Evolutionary conservation across 2,797 vertebrate genomes (phyloP).

Genomic region (Falco rusticolus): DNA sequence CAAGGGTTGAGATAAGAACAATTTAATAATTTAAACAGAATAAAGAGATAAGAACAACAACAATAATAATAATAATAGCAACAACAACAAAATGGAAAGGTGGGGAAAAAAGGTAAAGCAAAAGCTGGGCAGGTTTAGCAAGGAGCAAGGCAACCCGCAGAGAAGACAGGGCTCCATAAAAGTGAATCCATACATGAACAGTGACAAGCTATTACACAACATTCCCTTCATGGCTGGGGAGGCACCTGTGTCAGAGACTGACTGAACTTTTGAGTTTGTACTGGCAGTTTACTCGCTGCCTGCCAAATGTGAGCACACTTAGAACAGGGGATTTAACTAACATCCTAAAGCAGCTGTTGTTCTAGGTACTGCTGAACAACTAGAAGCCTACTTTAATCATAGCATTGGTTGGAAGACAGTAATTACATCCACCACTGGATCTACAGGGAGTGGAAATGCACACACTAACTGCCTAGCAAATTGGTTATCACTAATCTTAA

Average conservation of each 20-base stretch:
- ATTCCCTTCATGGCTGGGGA: background rate
- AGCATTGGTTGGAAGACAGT: background rate
- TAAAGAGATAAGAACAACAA: too few relatives aligned
- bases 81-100: too few relatives aligned
- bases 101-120: too few relatives aligned
- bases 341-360: background rate
- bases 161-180: background rate
- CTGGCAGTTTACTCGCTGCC: background rate
- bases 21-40: too few relatives aligned
- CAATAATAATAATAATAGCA: too few relatives aligned
- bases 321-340: background rate
- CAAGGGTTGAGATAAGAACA: too few relatives aligned
- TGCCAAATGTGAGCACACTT: background rate
- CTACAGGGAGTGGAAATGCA: background rate
- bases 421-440: background rate
- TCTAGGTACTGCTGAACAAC: background rate
- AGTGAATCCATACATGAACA: background rate
- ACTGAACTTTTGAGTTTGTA: background rate
- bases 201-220: background rate
- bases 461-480: background rate
- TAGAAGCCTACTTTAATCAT: background rate
- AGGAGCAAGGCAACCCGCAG: background rate
- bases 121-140: background rate
- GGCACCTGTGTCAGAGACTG: background rate
- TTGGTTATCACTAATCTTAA: background rate